A percentile compares a stretch with the other conserved stretches of the same genome.
phyloP scores from a whole-genome alignment of 2,888 invertebrate genomes.

The Stramonita haemastoma region DNA sequence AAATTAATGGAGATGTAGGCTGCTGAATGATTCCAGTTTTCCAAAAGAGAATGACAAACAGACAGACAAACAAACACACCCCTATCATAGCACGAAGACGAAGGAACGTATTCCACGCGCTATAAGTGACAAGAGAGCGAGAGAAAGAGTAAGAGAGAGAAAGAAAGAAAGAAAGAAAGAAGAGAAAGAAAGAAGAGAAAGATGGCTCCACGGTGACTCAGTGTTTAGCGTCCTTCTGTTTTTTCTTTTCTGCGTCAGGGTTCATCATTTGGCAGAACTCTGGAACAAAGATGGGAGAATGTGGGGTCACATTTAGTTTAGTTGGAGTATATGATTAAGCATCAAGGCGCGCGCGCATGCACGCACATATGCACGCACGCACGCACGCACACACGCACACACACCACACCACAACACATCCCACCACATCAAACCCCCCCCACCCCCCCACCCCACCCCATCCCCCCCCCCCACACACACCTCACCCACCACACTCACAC shows the following conservation, averaged over 20 bases:
- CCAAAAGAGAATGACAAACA: neutral
- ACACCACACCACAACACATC: too few species aligned
- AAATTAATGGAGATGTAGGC: too few species aligned
- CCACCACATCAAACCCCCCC: neutral
- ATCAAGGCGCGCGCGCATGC: too few species aligned
- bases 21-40: too few species aligned
- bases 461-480: neutral
- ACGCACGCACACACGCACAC: too few species aligned
- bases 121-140: neutral
- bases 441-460: neutral
- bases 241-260: neutral
- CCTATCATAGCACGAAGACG: neutral
- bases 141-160: neutral
- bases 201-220: neutral
- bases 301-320: too few species aligned
- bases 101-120: neutral
- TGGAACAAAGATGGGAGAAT: neutral
- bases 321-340: too few species aligned
- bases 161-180: neutral
- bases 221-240: conserved; percentile 10
- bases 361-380: too few species aligned
- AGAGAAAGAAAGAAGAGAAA: neutral
- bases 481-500: neutral
- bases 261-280: conserved; percentile 17
- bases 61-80: neutral